These are phyloP conservation scores for Ellobium chinense DNA, from an alignment of 2,888 invertebrate genomes.

Conservation along the genomic window DNA sequence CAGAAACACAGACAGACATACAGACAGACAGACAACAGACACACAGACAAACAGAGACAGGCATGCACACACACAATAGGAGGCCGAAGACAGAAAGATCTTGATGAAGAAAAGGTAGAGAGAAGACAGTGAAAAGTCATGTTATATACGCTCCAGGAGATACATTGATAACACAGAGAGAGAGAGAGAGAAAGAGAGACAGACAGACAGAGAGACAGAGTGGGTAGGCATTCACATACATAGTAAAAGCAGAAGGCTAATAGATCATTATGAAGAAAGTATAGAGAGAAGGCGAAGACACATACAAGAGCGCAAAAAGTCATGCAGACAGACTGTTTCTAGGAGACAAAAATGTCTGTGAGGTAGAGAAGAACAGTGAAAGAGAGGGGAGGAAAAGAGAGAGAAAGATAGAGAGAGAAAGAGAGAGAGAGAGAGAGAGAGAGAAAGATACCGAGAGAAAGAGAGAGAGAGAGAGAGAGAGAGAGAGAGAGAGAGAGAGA, in stretches of 20 bases:
- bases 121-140: no score
- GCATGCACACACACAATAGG: neutral
- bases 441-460: slow-evolving; percentile 12
- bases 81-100: no score
- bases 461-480: slow-evolving; percentile 15
- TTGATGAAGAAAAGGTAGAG: no score
- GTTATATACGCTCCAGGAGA: no score
- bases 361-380: neutral
- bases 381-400: neutral
- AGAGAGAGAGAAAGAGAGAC: neutral
- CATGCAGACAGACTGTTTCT: no score
- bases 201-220: neutral
- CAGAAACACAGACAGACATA: neutral
- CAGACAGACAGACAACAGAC: neutral
- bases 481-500: slow-evolving; percentile 2
- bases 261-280: no score
- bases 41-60: neutral
- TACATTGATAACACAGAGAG: no score
- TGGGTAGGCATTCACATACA: no score
- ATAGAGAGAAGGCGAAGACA: no score
- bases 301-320: no score
- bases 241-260: no score
- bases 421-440: neutral
- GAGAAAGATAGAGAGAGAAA: neutral
- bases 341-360: no score